These are phyloP conservation scores for Eidolon dupreanum DNA, from an alignment of 2,797 vertebrate species.

Conservation along the genomic window DNA sequence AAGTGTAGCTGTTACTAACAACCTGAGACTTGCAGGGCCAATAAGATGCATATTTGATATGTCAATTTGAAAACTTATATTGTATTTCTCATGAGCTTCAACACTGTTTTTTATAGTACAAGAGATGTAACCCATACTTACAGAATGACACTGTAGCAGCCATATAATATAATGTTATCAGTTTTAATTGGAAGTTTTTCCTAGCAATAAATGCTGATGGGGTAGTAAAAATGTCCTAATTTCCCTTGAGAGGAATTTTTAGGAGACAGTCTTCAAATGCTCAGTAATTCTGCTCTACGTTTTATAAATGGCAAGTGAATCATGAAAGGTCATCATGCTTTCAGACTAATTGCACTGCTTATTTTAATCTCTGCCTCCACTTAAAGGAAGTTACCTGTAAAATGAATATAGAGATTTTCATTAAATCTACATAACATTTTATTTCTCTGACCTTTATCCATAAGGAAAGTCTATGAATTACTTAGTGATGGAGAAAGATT, in stretches of 20 bases:
- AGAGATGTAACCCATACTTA: conserved; percentile 27
- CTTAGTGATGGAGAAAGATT: conserved; percentile 36
- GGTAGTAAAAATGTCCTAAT: conserved; percentile 79
- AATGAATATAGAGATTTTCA: conserved; percentile 53
- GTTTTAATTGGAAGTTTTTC: conserved; percentile 84
- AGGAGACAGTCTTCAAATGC: conserved; percentile 70
- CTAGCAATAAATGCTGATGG: conserved; percentile 77
- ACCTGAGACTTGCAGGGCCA: neutral
- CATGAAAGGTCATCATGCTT: conserved; percentile 79
- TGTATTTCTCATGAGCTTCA: neutral
- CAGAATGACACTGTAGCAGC: conserved; percentile 60
- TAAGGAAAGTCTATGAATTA: conserved; percentile 47
- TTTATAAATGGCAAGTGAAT: conserved; percentile 77
- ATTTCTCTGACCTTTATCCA: conserved; percentile 63
- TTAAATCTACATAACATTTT: conserved; percentile 60
- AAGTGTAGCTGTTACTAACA: neutral
- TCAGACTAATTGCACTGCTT: conserved; percentile 62
- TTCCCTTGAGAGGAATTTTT: conserved; percentile 80
- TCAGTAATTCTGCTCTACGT: conserved; percentile 56
- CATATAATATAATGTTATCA: conserved; percentile 71
- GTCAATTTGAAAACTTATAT: neutral
- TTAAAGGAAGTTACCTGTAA: conserved; percentile 64
- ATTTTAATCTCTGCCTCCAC: conserved; percentile 70
- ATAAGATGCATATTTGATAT: neutral
- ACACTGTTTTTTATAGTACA: neutral